Conservation (phyloP, 2,113 vertebrate genomes). For the Merops nubicus region DNA sequence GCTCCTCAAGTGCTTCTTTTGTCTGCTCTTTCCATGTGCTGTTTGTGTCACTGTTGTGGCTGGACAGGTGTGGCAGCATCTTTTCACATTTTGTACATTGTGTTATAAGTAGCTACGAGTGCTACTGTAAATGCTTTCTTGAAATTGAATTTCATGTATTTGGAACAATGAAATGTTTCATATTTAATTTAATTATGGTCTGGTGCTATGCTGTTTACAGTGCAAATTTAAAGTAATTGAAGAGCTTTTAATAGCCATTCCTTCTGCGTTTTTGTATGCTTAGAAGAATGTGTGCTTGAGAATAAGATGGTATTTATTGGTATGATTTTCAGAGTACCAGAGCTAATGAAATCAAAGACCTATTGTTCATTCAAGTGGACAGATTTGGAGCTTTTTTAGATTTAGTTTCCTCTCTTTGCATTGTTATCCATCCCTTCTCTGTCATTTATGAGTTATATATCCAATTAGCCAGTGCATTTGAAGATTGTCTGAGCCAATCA, state of each 20-base stretch:
- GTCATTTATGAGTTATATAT: not conserved
- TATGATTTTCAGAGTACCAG: not conserved
- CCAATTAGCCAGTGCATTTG: not conserved
- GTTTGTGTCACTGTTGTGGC: not conserved
- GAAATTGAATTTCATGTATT: not conserved
- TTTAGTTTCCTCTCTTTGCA: not conserved
- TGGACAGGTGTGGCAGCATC: not conserved
- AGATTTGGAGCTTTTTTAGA: not conserved
- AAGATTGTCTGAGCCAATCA: not conserved
- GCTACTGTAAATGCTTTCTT: not conserved
- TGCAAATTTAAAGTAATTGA: constrained; percentile 26
- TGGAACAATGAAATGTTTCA: not conserved
- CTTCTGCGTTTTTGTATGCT: not conserved
- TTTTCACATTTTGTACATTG: not conserved
- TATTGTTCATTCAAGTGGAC: not conserved
- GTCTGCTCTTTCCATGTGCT: not conserved
- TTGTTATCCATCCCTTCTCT: not conserved
- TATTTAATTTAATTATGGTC: constrained; percentile 18
- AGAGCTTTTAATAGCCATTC: not conserved
- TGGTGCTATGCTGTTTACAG: not conserved
- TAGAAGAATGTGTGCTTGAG: not conserved
- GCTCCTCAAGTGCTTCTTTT: not conserved
- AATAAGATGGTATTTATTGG: not conserved
- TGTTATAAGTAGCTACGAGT: not conserved
- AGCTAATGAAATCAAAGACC: not conserved